phyloP scores from a whole-genome alignment of 2,797 vertebrate species.

The Galagoides demidoff region DNA sequence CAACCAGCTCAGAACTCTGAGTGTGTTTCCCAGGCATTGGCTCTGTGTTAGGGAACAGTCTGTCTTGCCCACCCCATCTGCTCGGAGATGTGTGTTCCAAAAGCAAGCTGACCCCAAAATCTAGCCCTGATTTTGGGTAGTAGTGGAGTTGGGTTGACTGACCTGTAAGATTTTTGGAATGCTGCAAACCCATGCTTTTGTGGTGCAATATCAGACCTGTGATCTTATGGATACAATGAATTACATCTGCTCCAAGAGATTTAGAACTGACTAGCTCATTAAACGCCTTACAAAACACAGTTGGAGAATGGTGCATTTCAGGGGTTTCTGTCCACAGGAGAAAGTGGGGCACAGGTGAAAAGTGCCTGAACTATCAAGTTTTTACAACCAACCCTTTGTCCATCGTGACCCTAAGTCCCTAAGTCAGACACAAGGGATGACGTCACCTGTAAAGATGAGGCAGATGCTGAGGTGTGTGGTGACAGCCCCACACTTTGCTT shows the following conservation, averaged over 20 bases:
- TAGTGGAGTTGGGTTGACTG: not conserved
- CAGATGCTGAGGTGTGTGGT: accelerated
- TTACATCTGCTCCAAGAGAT: not conserved
- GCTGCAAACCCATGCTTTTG: not conserved
- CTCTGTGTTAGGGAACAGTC: not conserved
- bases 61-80: not conserved
- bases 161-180: not conserved
- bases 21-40: not conserved
- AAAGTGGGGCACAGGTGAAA: not conserved
- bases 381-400: not conserved
- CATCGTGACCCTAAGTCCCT: not conserved
- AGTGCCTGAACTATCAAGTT: not conserved
- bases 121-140: not conserved
- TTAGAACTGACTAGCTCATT: not conserved
- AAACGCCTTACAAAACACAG: not conserved
- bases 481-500: accelerated
- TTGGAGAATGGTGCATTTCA: not conserved
- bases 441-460: not conserved
- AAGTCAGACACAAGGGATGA: not conserved
- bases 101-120: not conserved
- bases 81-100: slow-evolving; percentile 6
- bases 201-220: not conserved
- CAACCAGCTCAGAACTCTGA: not conserved
- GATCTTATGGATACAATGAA: not conserved
- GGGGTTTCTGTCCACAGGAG: not conserved